phyloP scores from a whole-genome alignment of 2,888 invertebrate genomes.

The Bellardia pandia region DNA sequence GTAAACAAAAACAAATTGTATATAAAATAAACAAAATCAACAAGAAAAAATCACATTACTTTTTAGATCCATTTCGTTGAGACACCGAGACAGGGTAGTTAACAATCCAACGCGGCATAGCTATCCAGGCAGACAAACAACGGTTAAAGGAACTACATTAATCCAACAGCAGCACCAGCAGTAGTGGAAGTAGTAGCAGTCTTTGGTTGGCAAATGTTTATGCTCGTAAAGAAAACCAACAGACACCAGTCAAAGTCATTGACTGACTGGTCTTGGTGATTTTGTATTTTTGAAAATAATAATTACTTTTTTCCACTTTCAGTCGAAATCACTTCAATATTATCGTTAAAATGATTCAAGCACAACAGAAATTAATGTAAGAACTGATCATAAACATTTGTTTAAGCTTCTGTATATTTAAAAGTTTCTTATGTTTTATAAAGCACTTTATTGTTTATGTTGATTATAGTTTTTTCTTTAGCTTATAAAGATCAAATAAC shows the following conservation, averaged over 20 bases:
- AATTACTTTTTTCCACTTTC: conserved; percentile 14
- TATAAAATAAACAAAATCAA: conserved; percentile 31
- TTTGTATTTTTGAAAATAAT: conserved; percentile 45
- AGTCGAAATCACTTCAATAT: conserved; percentile 56
- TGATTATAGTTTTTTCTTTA: conserved; percentile 30
- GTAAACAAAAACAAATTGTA: conserved; percentile 58
- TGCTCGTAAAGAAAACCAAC: conserved; percentile 22
- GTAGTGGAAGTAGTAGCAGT: neutral
- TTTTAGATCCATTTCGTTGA: conserved; percentile 82
- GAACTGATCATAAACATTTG: conserved; percentile 61
- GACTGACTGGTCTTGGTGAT: conserved; percentile 45
- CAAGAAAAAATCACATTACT: conserved; percentile 78
- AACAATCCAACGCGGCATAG: conserved; percentile 58
- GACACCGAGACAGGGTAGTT: conserved; percentile 58
- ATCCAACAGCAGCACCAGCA: conserved; percentile 52
- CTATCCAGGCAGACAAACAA: conserved; percentile 17
- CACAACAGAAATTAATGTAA: conserved; percentile 55
- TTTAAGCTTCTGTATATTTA: conserved; percentile 40
- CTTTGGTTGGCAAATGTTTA: conserved; percentile 53
- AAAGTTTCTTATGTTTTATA: conserved; percentile 39
- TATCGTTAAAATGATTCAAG: conserved; percentile 58
- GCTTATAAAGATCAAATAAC: conserved; percentile 56
- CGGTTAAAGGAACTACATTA: conserved; percentile 49
- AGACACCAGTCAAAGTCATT: conserved; percentile 2
- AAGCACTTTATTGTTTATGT: conserved; percentile 47